phyloP scores from a whole-genome alignment of 2,888 invertebrate species.

The Drosophila testacea region DNA sequence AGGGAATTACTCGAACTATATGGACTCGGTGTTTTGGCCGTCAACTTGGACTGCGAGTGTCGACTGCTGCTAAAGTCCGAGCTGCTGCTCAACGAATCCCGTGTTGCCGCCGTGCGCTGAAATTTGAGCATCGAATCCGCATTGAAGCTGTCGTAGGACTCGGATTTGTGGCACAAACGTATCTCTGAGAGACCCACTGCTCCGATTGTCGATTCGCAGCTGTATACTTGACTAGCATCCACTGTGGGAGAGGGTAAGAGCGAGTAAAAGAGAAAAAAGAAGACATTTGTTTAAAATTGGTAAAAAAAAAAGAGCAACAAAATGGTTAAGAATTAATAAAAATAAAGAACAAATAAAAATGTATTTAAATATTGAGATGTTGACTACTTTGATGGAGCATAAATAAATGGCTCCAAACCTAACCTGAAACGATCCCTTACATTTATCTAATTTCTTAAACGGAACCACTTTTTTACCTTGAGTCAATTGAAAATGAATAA shows the following conservation, averaged over 20 bases:
- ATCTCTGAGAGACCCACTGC: slow-evolving; percentile 85
- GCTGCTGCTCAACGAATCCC: slow-evolving; percentile 84
- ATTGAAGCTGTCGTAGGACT: slow-evolving; percentile 84
- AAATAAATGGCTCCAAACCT: too few species aligned
- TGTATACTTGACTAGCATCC: slow-evolving; percentile 85
- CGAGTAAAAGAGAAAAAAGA: not conserved
- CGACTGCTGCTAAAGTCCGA: slow-evolving; percentile 85
- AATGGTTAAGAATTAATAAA: too few species aligned
- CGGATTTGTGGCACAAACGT: slow-evolving; percentile 84
- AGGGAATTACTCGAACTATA: slow-evolving; percentile 85
- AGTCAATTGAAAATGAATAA: too few species aligned
- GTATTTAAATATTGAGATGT: too few species aligned
- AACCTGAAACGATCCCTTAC: too few species aligned
- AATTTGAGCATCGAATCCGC: slow-evolving; percentile 83
- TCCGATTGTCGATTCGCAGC: slow-evolving; percentile 84
- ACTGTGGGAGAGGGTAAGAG: slow-evolving; percentile 57
- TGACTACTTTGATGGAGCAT: too few species aligned
- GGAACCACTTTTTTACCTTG: too few species aligned
- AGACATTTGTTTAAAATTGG: too few species aligned
- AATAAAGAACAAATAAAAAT: too few species aligned
- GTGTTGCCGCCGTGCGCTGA: slow-evolving; percentile 79
- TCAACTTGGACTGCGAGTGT: slow-evolving; percentile 82
- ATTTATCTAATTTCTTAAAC: too few species aligned
- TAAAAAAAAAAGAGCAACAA: too few species aligned
- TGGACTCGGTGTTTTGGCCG: slow-evolving; percentile 84